Evolutionary conservation across 2,888 invertebrate species (phyloP).

Genomic region (Eupithecia insigniata): DNA sequence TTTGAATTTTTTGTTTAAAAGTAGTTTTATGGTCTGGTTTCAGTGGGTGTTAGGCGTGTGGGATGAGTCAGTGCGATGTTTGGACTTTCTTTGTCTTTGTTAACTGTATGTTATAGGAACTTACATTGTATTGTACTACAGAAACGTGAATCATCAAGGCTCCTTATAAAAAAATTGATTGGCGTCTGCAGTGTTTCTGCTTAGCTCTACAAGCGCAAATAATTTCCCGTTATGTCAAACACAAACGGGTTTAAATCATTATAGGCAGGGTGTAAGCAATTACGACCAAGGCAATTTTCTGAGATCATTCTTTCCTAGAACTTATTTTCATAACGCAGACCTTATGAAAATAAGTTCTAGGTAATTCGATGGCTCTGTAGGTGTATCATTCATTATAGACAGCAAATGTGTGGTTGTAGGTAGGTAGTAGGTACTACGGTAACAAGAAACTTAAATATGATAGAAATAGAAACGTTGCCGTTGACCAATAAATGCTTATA

Average conservation of each 20-base stretch:
- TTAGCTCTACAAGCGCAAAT: neutral
- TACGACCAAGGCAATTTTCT: neutral
- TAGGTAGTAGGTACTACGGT: neutral
- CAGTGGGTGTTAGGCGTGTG: neutral
- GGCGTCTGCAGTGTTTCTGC: neutral
- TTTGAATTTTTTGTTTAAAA: neutral
- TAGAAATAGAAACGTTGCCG: neutral
- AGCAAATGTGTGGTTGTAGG: neutral
- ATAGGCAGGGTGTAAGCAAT: neutral
- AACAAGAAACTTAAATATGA: neutral
- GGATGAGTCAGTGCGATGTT: neutral
- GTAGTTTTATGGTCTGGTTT: neutral
- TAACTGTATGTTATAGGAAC: neutral
- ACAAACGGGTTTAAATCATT: neutral
- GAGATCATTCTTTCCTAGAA: constrained; percentile 1
- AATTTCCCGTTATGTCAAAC: neutral
- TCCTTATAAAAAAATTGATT: neutral
- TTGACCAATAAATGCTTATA: too few species aligned
- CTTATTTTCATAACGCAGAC: too few species aligned
- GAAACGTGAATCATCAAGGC: neutral
- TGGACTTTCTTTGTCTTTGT: constrained; percentile 11
- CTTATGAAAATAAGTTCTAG: neutral
- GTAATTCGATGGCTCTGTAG: neutral
- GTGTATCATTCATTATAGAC: neutral
- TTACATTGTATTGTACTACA: neutral